Conservation (phyloP, 2,113 vertebrate genomes). For the Antennarius striatus region DNA sequence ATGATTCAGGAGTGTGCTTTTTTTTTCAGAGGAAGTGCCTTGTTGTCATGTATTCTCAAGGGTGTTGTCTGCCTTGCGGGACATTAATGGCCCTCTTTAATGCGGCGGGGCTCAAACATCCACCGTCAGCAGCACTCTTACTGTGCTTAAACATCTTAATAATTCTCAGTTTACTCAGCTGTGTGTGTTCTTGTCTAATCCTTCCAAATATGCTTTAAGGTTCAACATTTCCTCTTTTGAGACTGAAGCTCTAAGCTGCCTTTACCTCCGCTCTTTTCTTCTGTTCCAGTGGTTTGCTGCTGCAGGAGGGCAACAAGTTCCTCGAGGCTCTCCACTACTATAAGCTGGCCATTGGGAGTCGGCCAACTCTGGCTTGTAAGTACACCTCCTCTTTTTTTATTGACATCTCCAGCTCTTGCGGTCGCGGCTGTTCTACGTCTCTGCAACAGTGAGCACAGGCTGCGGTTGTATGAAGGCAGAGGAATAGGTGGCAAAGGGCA, state of each 20-base stretch:
- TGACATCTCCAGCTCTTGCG: conserved; percentile 64
- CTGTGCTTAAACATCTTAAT: conserved; percentile 40
- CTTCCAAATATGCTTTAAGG: conserved; percentile 5
- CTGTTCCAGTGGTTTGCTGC: conserved; percentile 88
- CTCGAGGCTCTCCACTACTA: conserved; percentile 96
- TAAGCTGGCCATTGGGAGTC: conserved; percentile 95
- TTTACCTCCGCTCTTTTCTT: conserved; percentile 8
- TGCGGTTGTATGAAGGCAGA: conserved; percentile 48
- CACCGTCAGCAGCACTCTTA: conserved; percentile 40
- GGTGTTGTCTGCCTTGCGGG: conserved; percentile 37
- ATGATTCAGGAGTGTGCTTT: conserved; percentile 3
- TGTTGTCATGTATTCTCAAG: conserved; percentile 57
- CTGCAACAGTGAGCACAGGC: conserved; percentile 62
- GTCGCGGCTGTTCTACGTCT: conserved; percentile 63
- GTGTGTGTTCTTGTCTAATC: conserved; percentile 18
- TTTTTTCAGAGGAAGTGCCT: conserved; percentile 57
- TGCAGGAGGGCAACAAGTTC: conserved; percentile 97
- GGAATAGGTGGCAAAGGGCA: conserved; percentile 60
- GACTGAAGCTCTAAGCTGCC: conserved; percentile 19
- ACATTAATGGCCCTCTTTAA: conserved; percentile 64
- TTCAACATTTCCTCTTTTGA: neutral
- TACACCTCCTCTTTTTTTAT: conserved; percentile 76
- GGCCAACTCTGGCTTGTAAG: conserved; percentile 98
- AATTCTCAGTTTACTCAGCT: conserved; percentile 12
- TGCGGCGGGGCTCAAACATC: conserved; percentile 18